A percentile compares a stretch with the other conserved stretches of the same genome.
phyloP scores from a whole-genome alignment of 2,113 vertebrate genomes.

The Pseudorasbora parva region DNA sequence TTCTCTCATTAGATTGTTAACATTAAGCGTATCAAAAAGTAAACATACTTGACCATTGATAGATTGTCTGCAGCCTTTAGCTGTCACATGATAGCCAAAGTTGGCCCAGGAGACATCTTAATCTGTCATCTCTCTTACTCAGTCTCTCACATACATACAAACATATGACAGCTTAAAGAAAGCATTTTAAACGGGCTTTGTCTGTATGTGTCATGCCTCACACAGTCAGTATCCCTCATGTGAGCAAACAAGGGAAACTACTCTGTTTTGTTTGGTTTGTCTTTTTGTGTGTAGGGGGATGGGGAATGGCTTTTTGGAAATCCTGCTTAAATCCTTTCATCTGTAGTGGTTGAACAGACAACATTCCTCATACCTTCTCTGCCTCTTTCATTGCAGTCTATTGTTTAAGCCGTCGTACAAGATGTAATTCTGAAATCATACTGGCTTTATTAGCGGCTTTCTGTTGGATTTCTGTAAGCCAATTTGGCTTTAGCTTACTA shows the following conservation, averaged over 20 bases:
- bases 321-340: conserved; percentile 29
- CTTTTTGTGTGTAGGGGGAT: background rate
- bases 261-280: conserved; percentile 5
- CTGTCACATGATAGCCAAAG: background rate
- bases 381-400: conserved; percentile 5
- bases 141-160: background rate
- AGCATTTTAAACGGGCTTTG: background rate
- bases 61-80: background rate
- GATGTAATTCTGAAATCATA: conserved; percentile 29
- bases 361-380: background rate
- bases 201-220: conserved; percentile 2
- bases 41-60: conserved; percentile 8
- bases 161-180: background rate
- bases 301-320: conserved; percentile 18
- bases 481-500: conserved; percentile 31
- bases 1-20: conserved; percentile 12
- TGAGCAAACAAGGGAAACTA: conserved; percentile 15
- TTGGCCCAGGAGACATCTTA: background rate
- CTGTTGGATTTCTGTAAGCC: conserved; percentile 23
- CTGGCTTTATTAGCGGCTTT: conserved; percentile 15
- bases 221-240: background rate
- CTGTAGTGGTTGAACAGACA: conserved; percentile 3
- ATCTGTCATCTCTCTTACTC: conserved; percentile 11
- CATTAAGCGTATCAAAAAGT: conserved; percentile 3
- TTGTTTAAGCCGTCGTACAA: conserved; percentile 27